Base-by-base conservation (phyloP, 2,888 invertebrate species). In the Harpagoxenus sublaevis region DNA sequence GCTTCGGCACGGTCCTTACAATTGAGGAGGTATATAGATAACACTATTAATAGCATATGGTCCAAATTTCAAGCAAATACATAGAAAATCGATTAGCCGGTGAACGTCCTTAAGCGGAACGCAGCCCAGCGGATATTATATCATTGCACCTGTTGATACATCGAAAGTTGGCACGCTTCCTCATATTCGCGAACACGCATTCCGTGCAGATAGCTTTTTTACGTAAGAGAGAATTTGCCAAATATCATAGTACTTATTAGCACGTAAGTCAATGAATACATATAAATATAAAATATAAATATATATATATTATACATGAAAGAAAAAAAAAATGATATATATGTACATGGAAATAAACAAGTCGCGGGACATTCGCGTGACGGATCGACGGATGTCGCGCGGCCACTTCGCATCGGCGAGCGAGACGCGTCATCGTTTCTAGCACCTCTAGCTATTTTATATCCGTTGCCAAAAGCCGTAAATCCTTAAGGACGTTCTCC, bases 201-300 rank as follows among this genome's bases (percentile, higher is more conserved):
- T 92, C 91, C 89, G 89, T 89, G 91, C 92, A 88, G 87, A 94
- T 95, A 95, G 95, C 94, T 95, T 95, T 95, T 95, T 94, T 95
- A 95, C 94, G 93, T 94, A 94, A 92, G 85, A 91, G 89, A 92
- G 91, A 68, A 68, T 94, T 94, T 94, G 93, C 94, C 94, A 94
- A 94, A 94, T 94, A 94, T 93, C 31, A 93, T 93, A 95, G 95
- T 95, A 95, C 95, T 95, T 95, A 95, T 92, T 95, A 91, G 89
- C 81, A 62, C 68, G 51, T 91, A 91, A 91, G 91, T 90, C 83
- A 84, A 88, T 86, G 81, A 89, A 85, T 89, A 89, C 88, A 86
- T 79, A 88, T 84, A 75, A 62, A 78, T 66, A 77, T 63, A 77
- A n/a, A 65, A 15, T 66, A 78, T 57, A 77, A 28, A 77, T 51